Evolutionary conservation across 92 coral and sea anemone genomes (phyloP), one percentile per base, ranked within the genome.

Genomic region (Phenganax stokvisi): DNA sequence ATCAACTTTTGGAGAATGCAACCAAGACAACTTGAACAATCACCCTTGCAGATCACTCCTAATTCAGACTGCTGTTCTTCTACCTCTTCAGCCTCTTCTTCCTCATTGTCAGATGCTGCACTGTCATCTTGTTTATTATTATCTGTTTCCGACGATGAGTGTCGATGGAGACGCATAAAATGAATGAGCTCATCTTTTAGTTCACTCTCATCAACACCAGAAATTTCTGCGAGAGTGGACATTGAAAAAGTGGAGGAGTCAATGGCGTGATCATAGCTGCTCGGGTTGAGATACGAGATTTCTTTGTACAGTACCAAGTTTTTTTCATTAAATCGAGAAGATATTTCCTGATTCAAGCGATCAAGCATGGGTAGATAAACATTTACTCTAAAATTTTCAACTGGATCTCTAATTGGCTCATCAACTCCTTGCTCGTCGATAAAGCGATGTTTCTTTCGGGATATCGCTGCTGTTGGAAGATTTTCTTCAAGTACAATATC

Each of bases 311-410:
- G 63, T 57, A n/a, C 63, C 12, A 0, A 57, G 63, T 57, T 57
- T n/a, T 57, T 57, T 57, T 57, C 63, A 57, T 57, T 57, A 57
- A 57, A 57, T 57, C 63, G 63, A n/a, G 63, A 57, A 57, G 63
- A 57, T 57, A 57, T 57, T 57, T 57, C 63, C 17, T 57, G 63
- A 57, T 57, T 57, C 63, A 57, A 57, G 7, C 63, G 63, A 57
- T 57, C 72, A 57, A 57, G 12, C 15, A 57, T n/a, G 17, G 63
- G 63, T 57, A 57, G 63, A n/a, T 57, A 57, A 57, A 57, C 63
- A 57, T 57, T 57, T n/a, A n/a, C 63, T n/a, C 63, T 57, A 57
- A 11, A 57, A 57, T 7, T 67, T 67, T 57, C 63, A 57, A 57
- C 63, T 57, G 63, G 63, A n/a, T 57, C 63, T 57, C 0, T 57